Base-by-base conservation (phyloP, 2,888 invertebrate species). In the Dysmachus trigonus region DNA sequence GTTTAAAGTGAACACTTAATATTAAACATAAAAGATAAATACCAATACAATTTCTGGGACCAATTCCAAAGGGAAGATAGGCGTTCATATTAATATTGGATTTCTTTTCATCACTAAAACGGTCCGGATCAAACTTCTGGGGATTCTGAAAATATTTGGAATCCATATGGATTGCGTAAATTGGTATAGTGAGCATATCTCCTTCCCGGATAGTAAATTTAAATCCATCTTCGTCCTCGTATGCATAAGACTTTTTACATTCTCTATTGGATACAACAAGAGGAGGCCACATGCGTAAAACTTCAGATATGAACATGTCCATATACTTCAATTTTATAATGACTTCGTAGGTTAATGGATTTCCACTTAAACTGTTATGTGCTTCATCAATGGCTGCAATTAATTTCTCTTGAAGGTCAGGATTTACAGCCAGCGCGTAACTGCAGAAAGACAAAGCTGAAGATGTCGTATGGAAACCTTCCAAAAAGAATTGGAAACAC, bases 21-120 rank as follows among this genome's bases (percentile, higher is more conserved):
- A n/a, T n/a, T n/a, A 8, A 0, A 30, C 8, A 1, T 30, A 13
- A 31, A 2, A 33, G 2, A 33, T 27, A 83, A n/a, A 47, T 86
- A 91, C 94, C 95, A 83, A 95, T 94, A 88, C 95, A 95, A 89
- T 93, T 94, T 86, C 95, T 92, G 1, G 94, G 95, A 3, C 95
- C 95, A 0, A 92, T 47, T 1, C 94, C 94, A 85, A 94, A 94
- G 0, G 94, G 94, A 88, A 93, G 88, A 87, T 93, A 94, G 0
- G 92, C 90, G 72, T 92, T 92, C 0, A 92, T 92, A 15, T 91
- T 88, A 22, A 93, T 93, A n/a, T 92, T 92, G 0, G 91, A 90
- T 88, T 93, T 94, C 88, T 94, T 94, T 88, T 94, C 93, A 0
- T n/a, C n/a, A n/a, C n/a, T n/a, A n/a, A n/a, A n/a, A n/a, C n/a